These are phyloP conservation scores for Rhabdophis nuchalis DNA, from an alignment of 2,797 vertebrate species.

Conservation along the genomic window DNA sequence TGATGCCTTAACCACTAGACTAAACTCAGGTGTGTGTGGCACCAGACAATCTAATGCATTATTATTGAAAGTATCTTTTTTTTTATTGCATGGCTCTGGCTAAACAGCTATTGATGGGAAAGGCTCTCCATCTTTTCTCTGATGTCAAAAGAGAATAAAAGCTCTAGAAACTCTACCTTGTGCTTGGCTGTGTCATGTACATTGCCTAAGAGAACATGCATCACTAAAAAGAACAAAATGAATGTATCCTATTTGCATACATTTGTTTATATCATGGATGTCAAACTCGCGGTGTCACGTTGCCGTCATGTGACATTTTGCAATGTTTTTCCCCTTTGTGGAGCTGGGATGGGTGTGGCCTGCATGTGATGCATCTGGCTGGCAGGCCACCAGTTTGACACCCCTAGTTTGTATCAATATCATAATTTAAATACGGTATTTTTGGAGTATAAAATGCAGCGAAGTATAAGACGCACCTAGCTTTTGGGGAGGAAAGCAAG, in stretches of 20 bases:
- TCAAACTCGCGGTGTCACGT: no score
- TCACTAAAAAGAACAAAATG: not conserved
- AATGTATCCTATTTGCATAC: not conserved
- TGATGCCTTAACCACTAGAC: not conserved
- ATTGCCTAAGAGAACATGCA: not conserved
- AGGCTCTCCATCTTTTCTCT: not conserved
- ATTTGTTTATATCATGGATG: not conserved
- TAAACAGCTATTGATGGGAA: not conserved
- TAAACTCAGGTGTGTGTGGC: not conserved
- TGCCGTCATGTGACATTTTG: no score
- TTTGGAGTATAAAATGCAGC: no score
- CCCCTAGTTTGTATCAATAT: no score
- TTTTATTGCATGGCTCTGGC: not conserved
- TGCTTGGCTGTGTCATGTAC: not conserved
- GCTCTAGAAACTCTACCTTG: not conserved
- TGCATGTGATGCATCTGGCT: no score
- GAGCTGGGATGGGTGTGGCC: no score
- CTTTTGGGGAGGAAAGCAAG: no score
- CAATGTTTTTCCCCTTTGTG: no score
- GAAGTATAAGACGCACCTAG: no score
- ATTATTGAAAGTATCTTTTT: not conserved
- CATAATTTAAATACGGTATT: no score
- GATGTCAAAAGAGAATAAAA: not conserved
- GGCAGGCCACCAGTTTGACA: no score
- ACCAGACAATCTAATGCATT: not conserved